Base-by-base conservation (phyloP, 2,888 invertebrate species). In the Eretmocerus hayati region DNA sequence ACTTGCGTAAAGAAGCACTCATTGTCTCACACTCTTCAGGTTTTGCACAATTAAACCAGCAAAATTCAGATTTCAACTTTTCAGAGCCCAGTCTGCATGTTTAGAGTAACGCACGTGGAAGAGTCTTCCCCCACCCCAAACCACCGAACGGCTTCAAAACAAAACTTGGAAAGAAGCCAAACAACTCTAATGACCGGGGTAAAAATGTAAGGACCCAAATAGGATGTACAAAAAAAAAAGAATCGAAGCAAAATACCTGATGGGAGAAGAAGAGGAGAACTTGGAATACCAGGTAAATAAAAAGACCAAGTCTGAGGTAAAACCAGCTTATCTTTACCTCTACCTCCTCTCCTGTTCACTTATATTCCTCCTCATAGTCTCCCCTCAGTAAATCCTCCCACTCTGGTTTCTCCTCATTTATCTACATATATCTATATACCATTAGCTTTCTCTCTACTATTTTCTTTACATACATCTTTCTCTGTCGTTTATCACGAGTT, bases 391-490 rank as follows among this genome's bases (percentile, higher is more conserved):
- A 19, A 18, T 23, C 45, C 49, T 44, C 26, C 41, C 18, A 35
- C 9, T 43, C 33, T 41, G n/a, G n/a, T n/a, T 41, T 41, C 37
- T 45, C 31, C 11, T 3, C 8, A 40, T 46, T 26, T 42, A 22
- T 19, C 44, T 46, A 21, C 42, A 39, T 38, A 26, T 46, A 23
- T 42, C 32, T 19, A 40, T 46, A 20, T 47, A 37, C 31, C 37
- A 5, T 36, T 39, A 19, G 15, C 45, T 41, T 22, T 30, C 41
- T 46, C 39, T 16, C 26, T 22, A 5, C 16, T 31, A 18, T 23
- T 42, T 35, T 46, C 21, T 33, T 21, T n/a, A 18, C 21, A 15
- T 23, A 9, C 21, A 16, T 42, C n/a, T 42, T 37, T 36, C 23
- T 38, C 38, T 37, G 22, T 35, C 36, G 20, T 23, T 23, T 16